Base-by-base conservation (phyloP, 2,797 vertebrate species). In the Coregonus ussuriensis region DNA sequence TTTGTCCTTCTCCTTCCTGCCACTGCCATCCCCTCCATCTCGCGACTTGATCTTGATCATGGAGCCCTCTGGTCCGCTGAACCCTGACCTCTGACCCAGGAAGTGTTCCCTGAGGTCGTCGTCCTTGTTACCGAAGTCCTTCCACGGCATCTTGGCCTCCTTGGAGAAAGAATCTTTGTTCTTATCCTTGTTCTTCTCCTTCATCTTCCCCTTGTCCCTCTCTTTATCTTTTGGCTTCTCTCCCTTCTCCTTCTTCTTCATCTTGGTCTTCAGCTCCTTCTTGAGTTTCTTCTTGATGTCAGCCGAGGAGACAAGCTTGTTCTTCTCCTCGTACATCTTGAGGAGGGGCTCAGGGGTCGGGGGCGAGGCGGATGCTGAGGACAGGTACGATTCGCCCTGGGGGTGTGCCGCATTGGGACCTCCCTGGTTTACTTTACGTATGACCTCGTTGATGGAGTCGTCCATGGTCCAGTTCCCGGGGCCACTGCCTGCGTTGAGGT, bases 271-370 rank as follows among this genome's bases (percentile, higher is more conserved):
- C 66, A 98, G 93, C 72, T 99, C 98, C 82, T 99, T 99, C 88
- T 99, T 99, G 88, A 96, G 88, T 81, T 98, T 99, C 90, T 98
- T 99, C 91, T 97, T 99, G n/a, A 97, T 88, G 5, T 99, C 96
- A 18, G 93, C 76, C 0, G 95, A 90, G 0, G 95, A 85, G 13
- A 94, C 91, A 47, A 92, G 84, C 83, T 97, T 98, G 84, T 93
- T 93, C 87, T 96, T 97, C 89, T 99, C 97, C 87, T 97, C 97
- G 4, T 96, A 95, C 15, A 93, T 81, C 88, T 97, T 98, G 63
- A 97, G 93, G 51, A 96, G 93, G 67, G 96, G 96, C 74, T 97
- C 96, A 0, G 97, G 97, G n/a, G 97, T 98, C 0, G 98, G 97
- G 0, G 98, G 97, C 1, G 98, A 99, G 47, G 96, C 95, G 0